A percentile compares a stretch with the other conserved stretches of the same genome.
Evolutionary conservation across 2,797 vertebrate species (phyloP).

Genomic region (Enteromius anoplus): DNA sequence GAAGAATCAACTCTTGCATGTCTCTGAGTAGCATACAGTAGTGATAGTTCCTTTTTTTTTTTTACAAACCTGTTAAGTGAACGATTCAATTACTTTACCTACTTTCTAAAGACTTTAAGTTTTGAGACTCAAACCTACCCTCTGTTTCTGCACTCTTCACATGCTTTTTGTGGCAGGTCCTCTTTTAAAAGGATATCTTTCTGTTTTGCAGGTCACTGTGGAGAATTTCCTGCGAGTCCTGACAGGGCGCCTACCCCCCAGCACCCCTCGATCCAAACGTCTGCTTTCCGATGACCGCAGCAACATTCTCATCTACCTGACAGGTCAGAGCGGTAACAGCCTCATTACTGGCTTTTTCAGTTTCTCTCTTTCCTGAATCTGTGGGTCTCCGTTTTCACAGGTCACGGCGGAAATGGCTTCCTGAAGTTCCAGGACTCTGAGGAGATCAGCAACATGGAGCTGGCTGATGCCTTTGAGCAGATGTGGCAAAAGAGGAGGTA

Average conservation of each 20-base stretch:
- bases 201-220: slow-evolving; percentile 87
- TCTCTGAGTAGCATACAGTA: not conserved
- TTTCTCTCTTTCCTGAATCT: not conserved
- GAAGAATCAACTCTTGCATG: not conserved
- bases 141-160: not conserved
- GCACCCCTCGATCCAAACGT: slow-evolving; percentile 93
- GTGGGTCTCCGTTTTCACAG: slow-evolving; percentile 66
- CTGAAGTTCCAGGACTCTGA: slow-evolving; percentile 99
- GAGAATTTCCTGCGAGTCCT: slow-evolving; percentile 96
- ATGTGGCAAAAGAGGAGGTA: slow-evolving; percentile 99
- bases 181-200: not conserved
- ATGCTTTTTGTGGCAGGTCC: not conserved
- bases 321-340: slow-evolving; percentile 75
- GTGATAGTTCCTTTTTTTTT: not conserved
- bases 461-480: slow-evolving; percentile 97
- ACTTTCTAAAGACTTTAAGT: not conserved
- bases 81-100: not conserved
- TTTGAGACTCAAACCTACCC: not conserved
- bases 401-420: slow-evolving; percentile 97
- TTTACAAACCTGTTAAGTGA: not conserved
- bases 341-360: not conserved
- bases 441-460: slow-evolving; percentile 98
- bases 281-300: slow-evolving; percentile 97
- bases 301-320: slow-evolving; percentile 98
- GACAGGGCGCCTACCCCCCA: slow-evolving; percentile 91